Percentiles rank a stretch among this genome's conserved stretches.
phyloP scores from a whole-genome alignment of 2,797 vertebrate species.

The Pantherophis vulpinus region DNA sequence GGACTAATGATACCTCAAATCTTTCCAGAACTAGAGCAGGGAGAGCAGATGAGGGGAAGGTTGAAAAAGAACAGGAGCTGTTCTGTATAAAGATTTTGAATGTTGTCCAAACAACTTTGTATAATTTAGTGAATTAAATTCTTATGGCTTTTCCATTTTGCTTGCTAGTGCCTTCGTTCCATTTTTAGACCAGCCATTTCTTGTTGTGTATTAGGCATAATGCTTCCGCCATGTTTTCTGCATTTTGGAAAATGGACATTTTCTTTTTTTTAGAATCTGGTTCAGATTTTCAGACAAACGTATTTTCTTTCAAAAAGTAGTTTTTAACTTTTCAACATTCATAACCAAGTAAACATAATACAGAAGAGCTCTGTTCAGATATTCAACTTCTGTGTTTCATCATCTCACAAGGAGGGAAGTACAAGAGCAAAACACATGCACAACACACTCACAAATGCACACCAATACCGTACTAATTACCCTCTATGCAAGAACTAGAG shows the following conservation, averaged over 20 bases:
- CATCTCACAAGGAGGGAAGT: neutral
- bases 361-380: neutral
- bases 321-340: neutral
- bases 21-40: neutral
- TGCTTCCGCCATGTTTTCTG: neutral
- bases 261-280: neutral
- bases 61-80: conserved; percentile 14
- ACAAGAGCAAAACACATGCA: neutral
- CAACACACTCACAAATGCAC: neutral
- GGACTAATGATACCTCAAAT: neutral
- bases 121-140: conserved; percentile 11
- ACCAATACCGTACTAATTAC: neutral
- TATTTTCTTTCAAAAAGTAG: neutral
- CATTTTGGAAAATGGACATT: neutral
- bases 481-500: neutral
- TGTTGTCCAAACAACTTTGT: conserved; percentile 1
- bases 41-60: neutral
- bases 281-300: neutral
- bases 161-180: neutral
- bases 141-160: neutral
- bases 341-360: neutral
- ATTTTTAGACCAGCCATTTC: neutral
- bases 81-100: neutral
- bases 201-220: neutral
- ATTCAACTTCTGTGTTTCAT: neutral